These are phyloP conservation scores for Melanotaenia duboulayi DNA, from an alignment of 2,113 vertebrate species.

Conservation along the genomic window DNA sequence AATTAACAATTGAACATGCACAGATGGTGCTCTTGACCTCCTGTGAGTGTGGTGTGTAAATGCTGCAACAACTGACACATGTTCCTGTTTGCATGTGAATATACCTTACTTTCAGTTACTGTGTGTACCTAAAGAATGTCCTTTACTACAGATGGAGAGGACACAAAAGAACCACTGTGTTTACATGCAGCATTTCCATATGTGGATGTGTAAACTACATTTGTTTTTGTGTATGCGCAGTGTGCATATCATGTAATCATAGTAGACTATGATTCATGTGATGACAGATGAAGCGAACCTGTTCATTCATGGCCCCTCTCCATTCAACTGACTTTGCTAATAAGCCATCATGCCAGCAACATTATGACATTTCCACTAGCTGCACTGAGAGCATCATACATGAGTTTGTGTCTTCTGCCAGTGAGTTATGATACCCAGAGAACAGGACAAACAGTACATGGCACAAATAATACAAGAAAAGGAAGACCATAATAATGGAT, in stretches of 20 bases:
- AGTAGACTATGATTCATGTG: slow-evolving; percentile 1
- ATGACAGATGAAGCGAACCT: slow-evolving; percentile 40
- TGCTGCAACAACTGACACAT: slow-evolving; percentile 46
- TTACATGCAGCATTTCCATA: neutral
- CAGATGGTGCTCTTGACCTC: slow-evolving; percentile 80
- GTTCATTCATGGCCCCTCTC: slow-evolving; percentile 18
- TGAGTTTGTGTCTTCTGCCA: slow-evolving; percentile 6
- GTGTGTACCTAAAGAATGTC: neutral
- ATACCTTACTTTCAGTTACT: slow-evolving; percentile 1
- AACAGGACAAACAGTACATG: slow-evolving; percentile 60
- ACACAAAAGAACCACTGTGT: neutral
- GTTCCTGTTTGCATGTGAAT: slow-evolving; percentile 46
- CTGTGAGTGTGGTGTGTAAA: slow-evolving; percentile 49
- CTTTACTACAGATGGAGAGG: neutral
- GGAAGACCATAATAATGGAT: slow-evolving; percentile 47
- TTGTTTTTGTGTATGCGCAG: neutral
- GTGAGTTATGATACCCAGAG: slow-evolving; percentile 32
- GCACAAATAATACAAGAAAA: slow-evolving; percentile 52
- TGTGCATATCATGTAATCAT: slow-evolving; percentile 15
- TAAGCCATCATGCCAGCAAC: slow-evolving; percentile 31
- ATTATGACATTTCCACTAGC: slow-evolving; percentile 46
- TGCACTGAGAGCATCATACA: slow-evolving; percentile 27
- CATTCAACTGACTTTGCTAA: slow-evolving; percentile 45
- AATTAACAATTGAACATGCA: slow-evolving; percentile 83
- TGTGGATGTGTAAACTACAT: slow-evolving; percentile 6